phyloP scores from a whole-genome alignment of 2,797 vertebrate genomes.

The Pipistrellus pygmaeus region DNA sequence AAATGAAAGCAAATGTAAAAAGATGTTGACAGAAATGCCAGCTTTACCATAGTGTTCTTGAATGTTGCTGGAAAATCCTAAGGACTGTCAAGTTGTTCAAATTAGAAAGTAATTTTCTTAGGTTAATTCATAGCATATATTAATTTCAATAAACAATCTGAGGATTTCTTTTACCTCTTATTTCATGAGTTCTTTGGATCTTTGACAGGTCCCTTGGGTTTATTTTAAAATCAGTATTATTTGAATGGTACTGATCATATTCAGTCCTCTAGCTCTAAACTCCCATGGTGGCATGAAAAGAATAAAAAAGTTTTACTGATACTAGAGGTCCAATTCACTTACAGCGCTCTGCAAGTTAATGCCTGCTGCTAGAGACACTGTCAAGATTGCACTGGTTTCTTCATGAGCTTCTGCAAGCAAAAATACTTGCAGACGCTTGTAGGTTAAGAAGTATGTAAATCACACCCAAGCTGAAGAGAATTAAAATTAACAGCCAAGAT shows the following conservation, averaged over 20 bases:
- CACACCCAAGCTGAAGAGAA: slow-evolving; percentile 48
- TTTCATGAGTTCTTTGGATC: background rate
- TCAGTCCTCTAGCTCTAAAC: background rate
- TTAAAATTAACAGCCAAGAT: slow-evolving; percentile 29
- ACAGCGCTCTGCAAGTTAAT: slow-evolving; percentile 36
- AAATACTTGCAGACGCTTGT: slow-evolving; percentile 64
- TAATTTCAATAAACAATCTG: background rate
- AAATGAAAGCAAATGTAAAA: slow-evolving; percentile 25
- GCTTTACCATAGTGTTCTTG: background rate
- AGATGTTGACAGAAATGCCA: background rate
- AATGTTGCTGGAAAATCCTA: background rate
- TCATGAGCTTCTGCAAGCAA: slow-evolving; percentile 68
- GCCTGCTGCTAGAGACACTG: slow-evolving; percentile 41
- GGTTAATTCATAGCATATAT: background rate
- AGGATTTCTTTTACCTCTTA: background rate
- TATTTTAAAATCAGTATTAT: slow-evolving; percentile 6
- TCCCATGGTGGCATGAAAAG: background rate
- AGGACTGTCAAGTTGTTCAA: background rate
- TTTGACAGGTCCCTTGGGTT: background rate
- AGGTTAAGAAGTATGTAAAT: slow-evolving; percentile 64
- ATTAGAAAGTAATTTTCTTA: slow-evolving; percentile 34
- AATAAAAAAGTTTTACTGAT: background rate
- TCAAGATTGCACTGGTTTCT: slow-evolving; percentile 57
- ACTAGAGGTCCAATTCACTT: slow-evolving; percentile 4
- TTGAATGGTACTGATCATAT: background rate